Percentiles rank a stretch among this genome's conserved stretches.
Evolutionary conservation across 2,113 vertebrate genomes (phyloP).

Genomic region (Potamarius usumacintae): DNA sequence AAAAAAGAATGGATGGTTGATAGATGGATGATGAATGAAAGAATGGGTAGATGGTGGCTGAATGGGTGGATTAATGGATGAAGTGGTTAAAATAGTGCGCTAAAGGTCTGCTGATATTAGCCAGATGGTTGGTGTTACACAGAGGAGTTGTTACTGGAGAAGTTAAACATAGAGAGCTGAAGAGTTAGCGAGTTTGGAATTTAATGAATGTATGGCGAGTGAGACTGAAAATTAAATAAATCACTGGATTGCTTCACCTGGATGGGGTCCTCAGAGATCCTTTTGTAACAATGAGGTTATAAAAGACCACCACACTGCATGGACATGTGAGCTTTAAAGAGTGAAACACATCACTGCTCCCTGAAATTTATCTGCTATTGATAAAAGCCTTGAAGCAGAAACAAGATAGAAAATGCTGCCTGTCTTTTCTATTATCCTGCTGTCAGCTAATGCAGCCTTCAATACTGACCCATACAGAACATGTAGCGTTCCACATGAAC

Average conservation of each 20-base stretch:
- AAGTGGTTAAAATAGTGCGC: not conserved
- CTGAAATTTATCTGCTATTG: not conserved
- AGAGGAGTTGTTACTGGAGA: not conserved
- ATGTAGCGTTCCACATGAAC: not conserved
- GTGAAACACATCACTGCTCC: not conserved
- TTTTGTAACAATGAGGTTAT: not conserved
- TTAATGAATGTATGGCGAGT: not conserved
- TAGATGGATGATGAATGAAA: too few species aligned
- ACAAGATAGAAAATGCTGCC: not conserved
- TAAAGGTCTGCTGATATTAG: not conserved
- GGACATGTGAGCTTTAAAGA: not conserved
- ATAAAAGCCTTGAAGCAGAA: not conserved
- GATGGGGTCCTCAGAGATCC: not conserved
- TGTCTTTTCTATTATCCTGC: constrained; percentile 14
- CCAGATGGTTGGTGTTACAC: not conserved
- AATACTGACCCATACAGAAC: not conserved
- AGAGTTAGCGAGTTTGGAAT: not conserved
- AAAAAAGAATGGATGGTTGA: not conserved
- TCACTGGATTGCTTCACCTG: not conserved
- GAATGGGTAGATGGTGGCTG: not conserved
- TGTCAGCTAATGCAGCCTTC: not conserved
- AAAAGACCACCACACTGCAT: not conserved
- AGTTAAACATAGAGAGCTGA: not conserved
- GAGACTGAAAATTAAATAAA: not conserved
- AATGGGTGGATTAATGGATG: not conserved